Evolutionary conservation across 92 coral and sea anemone species (phyloP), one percentile per base, ranked within the genome.

Genomic region (Epizoanthus rinbou): DNA sequence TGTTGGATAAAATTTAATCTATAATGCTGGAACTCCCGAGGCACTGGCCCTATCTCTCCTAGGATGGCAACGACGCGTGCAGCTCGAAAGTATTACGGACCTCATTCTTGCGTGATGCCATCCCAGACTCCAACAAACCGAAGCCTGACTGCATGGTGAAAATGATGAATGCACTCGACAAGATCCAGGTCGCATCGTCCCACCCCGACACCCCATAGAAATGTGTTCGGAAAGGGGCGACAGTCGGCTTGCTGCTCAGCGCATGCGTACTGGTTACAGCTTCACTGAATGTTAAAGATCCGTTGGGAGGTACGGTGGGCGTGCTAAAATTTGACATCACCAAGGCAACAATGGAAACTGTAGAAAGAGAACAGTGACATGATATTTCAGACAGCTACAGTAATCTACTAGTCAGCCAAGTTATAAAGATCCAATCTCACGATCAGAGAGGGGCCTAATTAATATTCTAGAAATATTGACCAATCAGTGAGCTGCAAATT

Each of bases 71-170:
- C 67, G 28, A 22, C 54, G 17, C 28, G 10, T 19, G 17, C 11
- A 7, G 24, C 31, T 62, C 31, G 9, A 62, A 2, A 19, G 23
- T 19, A 62, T 11, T 21, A 78, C 70, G 62, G 15, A 78, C 82
- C 70, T 78, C 82, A 60, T 78, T 78, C 17, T 78, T 78, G 16
- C 21, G 50, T 22, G 82, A 78, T 62, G 82, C 82, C 82, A 78
- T 50, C 86, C 91, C 90, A 13, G 89, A 82, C 54, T 88, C 89
- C 73, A 89, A 57, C 10, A 89, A 63, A 7, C 89, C 92, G 60
- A 89, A 89, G 28, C 92, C 92, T 24, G 92, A 89, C 68, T 89
- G 92, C 92, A 89, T 89, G 52, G 92, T 89, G 72, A 89, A 89
- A 4, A 89, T 89, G 33, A 89, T 86, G 45, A 89, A 89, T 15